Conservation (phyloP, 2,888 invertebrate genomes). For the Catonia carolina region DNA sequence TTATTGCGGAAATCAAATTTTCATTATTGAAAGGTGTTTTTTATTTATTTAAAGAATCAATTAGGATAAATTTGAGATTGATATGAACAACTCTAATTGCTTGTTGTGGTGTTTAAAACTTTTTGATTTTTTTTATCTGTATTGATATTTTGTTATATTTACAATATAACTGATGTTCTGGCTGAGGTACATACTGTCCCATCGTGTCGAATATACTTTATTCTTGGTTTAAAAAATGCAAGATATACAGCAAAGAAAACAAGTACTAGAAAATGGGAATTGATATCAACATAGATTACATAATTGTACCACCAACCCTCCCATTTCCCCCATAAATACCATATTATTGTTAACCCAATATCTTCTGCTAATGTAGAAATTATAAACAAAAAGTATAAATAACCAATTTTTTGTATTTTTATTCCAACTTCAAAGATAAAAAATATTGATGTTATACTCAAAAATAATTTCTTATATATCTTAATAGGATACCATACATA, state of each 20-base stretch:
- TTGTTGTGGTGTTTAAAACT: too few species aligned
- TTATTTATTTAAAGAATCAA: too few species aligned
- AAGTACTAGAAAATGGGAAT: conserved; percentile 53
- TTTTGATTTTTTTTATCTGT: too few species aligned
- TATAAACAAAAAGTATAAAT: conserved; percentile 64
- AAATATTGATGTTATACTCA: conserved; percentile 67
- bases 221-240: conserved; percentile 55
- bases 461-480: conserved; percentile 46
- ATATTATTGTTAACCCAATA: conserved; percentile 59
- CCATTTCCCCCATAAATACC: conserved; percentile 53
- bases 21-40: too few species aligned
- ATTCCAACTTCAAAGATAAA: conserved; percentile 73
- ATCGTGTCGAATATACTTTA: conserved; percentile 39
- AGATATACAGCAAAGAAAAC: conserved; percentile 58
- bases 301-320: conserved; percentile 65
- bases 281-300: conserved; percentile 55
- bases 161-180: too few species aligned
- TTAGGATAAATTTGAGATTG: too few species aligned
- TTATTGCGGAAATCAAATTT: too few species aligned
- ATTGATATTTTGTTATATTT: too few species aligned
- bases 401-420: conserved; percentile 63
- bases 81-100: too few species aligned
- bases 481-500: conserved; percentile 49
- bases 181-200: too few species aligned
- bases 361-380: conserved; percentile 59